Evolutionary conservation across 1,140 invertebrate species (phyloP), one percentile per base, ranked within the genome.

Genomic region (Ceratina calcarata): DNA sequence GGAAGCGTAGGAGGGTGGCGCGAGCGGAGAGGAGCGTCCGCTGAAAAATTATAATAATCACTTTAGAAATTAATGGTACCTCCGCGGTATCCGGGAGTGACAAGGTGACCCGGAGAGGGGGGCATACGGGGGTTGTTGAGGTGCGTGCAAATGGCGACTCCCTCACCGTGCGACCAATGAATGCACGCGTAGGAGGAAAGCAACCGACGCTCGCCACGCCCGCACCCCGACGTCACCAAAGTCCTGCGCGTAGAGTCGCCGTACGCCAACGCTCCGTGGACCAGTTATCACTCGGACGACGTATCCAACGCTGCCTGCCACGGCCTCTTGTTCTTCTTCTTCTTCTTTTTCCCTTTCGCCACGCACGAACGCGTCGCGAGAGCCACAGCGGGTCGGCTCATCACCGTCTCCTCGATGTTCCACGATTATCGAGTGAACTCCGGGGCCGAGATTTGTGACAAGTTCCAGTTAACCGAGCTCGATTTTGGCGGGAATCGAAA

Each of bases 21-120:
- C 67, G 45, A 65, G 75, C 80, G 78, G 70, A 78, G 81, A 65
- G 51, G 20, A 73, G 68, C 64, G 61, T 24, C 53, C 16, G 67
- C 20, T 82, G 75, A 85, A 87, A 90, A 91, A 90, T 91, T 89
- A 88, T 88, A 91, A 91, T 91, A 91, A 91, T 90, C 87, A 88
- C 87, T 90, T 90, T 89, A 88, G 83, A 90, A 91, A 91, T 91
- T 90, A 91, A 91, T 91, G 90, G 86, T 88, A 84, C 83, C 84
- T 74, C 77, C 70, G 80, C 3, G 27, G 49, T 57, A 58, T 77
- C 58, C 69, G 55, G 32, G 70, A 62, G 74, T 61, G 81, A 67
- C 68, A 65, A 73, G 57, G 73, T 49, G 68, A 77, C 71, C n/a
- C 13, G n/a, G 10, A 4, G 82, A 72, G 71, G 80, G 85, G 84